Evolutionary conservation across 1,140 invertebrate species (phyloP).

Genomic region (Drosophila virilis): DNA sequence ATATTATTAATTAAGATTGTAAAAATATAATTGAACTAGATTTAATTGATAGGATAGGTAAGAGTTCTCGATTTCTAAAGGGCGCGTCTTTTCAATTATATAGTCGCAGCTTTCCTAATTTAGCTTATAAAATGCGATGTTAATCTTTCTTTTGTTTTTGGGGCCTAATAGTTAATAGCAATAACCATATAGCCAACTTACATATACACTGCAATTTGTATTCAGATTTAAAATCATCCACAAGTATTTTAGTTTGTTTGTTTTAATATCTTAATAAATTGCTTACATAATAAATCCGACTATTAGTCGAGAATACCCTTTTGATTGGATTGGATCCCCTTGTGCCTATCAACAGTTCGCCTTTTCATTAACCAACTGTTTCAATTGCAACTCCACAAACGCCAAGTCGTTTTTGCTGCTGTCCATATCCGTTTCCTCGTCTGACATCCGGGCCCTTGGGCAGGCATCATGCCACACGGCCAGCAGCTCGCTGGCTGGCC

Average conservation of each 20-base stretch:
- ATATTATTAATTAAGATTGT: no score
- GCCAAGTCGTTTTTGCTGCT: slow-evolving; percentile 63
- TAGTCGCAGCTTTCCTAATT: no score
- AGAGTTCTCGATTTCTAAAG: no score
- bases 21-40: no score
- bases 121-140: no score
- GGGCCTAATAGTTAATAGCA: background rate
- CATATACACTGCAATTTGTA: background rate
- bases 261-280: background rate
- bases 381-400: slow-evolving; percentile 63
- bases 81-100: no score
- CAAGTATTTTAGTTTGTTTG: no score
- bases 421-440: slow-evolving; percentile 22
- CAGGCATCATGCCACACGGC: slow-evolving; percentile 55
- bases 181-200: background rate
- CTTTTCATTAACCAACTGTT: slow-evolving; percentile 63
- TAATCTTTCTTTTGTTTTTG: no score
- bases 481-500: slow-evolving; percentile 8
- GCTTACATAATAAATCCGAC: background rate
- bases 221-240: background rate
- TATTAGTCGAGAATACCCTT: slow-evolving; percentile 10
- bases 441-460: slow-evolving; percentile 34
- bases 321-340: background rate
- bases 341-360: background rate
- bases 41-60: no score